These are phyloP conservation scores for Tubulanus polymorphus DNA, from an alignment of 2,888 invertebrate genomes.

Conservation along the genomic window DNA sequence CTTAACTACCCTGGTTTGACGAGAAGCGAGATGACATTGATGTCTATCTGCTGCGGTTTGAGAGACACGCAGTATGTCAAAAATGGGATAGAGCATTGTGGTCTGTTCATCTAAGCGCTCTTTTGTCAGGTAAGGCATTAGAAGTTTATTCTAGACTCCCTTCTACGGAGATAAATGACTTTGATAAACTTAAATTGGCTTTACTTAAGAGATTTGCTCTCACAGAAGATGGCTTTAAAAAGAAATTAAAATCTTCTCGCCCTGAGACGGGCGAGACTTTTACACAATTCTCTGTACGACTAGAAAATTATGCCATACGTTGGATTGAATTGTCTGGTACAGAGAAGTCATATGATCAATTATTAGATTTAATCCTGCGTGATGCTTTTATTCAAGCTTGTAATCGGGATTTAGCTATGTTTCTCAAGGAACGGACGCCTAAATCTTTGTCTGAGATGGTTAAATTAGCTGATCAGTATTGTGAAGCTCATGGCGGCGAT, in stretches of 20 bases:
- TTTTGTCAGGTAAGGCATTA: not conserved
- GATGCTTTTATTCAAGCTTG: not conserved
- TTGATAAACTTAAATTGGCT: not conserved
- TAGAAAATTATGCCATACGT: not conserved
- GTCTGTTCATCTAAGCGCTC: not conserved
- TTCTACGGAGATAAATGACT: not conserved
- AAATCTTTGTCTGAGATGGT: not conserved
- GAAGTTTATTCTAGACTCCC: not conserved
- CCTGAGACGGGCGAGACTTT: not conserved
- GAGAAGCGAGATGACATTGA: not conserved
- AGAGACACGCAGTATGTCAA: not conserved
- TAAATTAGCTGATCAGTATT: not conserved
- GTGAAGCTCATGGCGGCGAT: not conserved
- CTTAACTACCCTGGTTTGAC: not conserved
- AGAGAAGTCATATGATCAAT: not conserved
- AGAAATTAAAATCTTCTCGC: not conserved
- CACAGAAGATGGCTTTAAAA: not conserved
- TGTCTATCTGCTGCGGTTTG: not conserved
- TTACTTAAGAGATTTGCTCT: not conserved
- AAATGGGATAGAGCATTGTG: not conserved
- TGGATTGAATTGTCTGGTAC: not conserved
- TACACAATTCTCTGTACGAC: not conserved
- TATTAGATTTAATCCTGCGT: not conserved
- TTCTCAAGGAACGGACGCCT: not conserved
- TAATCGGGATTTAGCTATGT: not conserved